These are phyloP conservation scores for Varanus salvator DNA, from an alignment of 2,113 vertebrate species.

Conservation along the genomic window DNA sequence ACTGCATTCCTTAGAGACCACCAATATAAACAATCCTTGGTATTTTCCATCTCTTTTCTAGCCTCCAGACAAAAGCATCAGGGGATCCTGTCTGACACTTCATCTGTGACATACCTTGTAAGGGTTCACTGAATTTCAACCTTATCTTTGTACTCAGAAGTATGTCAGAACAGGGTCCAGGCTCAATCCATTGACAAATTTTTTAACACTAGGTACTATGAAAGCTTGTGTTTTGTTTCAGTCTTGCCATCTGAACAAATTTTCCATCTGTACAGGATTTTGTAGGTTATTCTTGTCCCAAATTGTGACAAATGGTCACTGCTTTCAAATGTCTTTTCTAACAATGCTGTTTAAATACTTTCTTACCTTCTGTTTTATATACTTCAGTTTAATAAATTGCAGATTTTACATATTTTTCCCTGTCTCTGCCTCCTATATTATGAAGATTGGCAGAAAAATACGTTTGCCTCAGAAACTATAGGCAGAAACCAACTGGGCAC, in stretches of 20 bases:
- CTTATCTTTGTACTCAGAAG: neutral
- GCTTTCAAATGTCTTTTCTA: conserved; percentile 1
- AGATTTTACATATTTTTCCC: neutral
- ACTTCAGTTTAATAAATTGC: neutral
- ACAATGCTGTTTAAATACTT: neutral
- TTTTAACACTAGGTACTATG: neutral
- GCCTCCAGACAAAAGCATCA: neutral
- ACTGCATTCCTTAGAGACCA: neutral
- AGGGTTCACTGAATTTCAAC: neutral
- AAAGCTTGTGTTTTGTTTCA: neutral
- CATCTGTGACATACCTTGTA: neutral
- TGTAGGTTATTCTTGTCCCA: neutral
- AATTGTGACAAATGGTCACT: neutral
- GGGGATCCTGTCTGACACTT: neutral
- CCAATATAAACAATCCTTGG: neutral
- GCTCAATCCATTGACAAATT: neutral
- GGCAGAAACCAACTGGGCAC: no score
- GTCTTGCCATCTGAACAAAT: neutral
- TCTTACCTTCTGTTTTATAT: neutral
- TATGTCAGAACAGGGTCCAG: neutral
- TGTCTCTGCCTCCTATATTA: neutral
- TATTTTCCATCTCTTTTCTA: neutral
- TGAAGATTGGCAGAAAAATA: neutral
- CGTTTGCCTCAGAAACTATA: neutral
- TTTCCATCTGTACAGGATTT: neutral